Conservation (phyloP, 2,797 vertebrate genomes). For the Danionella dracula region DNA sequence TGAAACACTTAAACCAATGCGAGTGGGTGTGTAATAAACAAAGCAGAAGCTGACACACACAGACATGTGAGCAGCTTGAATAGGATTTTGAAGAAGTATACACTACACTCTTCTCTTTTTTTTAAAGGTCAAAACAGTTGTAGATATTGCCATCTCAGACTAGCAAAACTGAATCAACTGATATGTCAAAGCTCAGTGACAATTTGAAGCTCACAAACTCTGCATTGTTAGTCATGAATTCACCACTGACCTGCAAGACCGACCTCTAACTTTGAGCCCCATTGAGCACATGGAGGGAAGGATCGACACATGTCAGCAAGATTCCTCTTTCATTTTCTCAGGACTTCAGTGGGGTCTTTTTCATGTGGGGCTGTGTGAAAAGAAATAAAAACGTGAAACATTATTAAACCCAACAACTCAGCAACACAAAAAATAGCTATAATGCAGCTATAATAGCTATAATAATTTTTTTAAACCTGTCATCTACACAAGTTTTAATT, state of each 20-base stretch:
- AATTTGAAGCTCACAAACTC: neutral
- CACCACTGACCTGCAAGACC: slow-evolving; percentile 19
- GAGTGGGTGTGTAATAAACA: slow-evolving; percentile 8
- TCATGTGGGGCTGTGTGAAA: slow-evolving; percentile 4
- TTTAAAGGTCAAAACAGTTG: too few relatives aligned
- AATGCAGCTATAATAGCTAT: too few relatives aligned
- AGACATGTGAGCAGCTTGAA: slow-evolving; percentile 1
- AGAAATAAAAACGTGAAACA: too few relatives aligned
- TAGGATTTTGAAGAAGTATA: slow-evolving; percentile 8
- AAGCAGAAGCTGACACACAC: neutral
- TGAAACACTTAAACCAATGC: slow-evolving; percentile 6
- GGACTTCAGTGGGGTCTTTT: neutral
- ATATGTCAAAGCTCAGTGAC: neutral
- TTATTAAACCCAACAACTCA: too few relatives aligned
- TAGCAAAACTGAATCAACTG: too few relatives aligned
- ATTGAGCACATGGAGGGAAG: neutral
- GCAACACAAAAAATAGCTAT: too few relatives aligned
- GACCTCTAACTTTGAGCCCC: slow-evolving; percentile 19
- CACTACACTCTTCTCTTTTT: slow-evolving; percentile 7
- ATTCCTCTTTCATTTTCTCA: slow-evolving; percentile 3
- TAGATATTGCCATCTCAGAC: too few relatives aligned
- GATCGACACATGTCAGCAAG: neutral
- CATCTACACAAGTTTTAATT: too few relatives aligned
- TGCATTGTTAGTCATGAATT: slow-evolving; percentile 28
- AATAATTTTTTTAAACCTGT: too few relatives aligned